Evolutionary conservation across 2,797 vertebrate genomes (phyloP), one percentile per base, ranked within the genome.

Genomic region (Poeciliopsis turneri): DNA sequence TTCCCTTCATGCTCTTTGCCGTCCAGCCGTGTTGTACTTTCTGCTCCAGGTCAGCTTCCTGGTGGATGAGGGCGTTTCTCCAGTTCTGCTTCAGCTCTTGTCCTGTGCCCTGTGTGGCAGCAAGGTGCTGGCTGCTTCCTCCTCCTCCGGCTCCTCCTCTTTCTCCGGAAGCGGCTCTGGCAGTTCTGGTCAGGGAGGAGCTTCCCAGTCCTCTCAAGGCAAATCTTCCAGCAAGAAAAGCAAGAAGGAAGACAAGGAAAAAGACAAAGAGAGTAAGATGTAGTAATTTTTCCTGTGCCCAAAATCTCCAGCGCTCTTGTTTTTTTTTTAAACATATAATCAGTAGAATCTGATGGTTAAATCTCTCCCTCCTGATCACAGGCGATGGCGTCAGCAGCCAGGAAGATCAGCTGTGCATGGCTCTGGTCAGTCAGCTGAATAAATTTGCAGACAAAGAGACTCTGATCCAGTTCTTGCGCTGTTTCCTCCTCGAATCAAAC

Each of bases 391-490:
- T 94, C 0, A 97, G 96, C 86, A 98, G 97, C 83, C 98, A 99
- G 84, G 98, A 99, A 86, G 98, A 99, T 88, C 98, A 99, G 93
- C 94, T 99, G 47, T 99, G 98, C 73, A 98, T 97, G 1, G 97
- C 98, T 49, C 95, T 99, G 87, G 98, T 99, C 92, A 98, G 97
- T 92, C 98, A 99, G 80, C 96, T 99, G 39, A 99, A 99, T 95
- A 99, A 97, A 84, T 99, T 98, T 93, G 98, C 98, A 2, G 98
- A 99, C 92, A 99, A 99, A 85, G 98, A 99, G 92, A 99, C 98
- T 4, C 95, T 99, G 74, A 97, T 99, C 82, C 98, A 99, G 89
- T 99, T 99, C 90, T 92, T 99, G 72, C 97, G 98, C 76, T 99
- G 98, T 93, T 99, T 99, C 94, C 91, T 99, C 82, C 93, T 99